phyloP scores from a whole-genome alignment of 1,140 invertebrate genomes.

The Scaptomyza graminum region DNA sequence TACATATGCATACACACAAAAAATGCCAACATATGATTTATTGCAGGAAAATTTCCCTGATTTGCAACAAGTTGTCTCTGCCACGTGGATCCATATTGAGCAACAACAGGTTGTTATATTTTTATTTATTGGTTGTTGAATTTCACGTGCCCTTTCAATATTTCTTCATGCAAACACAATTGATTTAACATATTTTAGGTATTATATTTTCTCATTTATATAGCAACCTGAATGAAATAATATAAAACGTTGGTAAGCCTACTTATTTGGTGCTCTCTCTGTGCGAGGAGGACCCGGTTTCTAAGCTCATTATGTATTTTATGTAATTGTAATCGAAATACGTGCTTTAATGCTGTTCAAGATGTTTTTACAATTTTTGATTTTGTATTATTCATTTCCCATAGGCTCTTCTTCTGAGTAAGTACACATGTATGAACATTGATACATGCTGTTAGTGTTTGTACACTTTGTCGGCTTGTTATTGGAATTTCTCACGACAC shows the following conservation, averaged over 20 bases:
- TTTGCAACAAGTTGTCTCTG: not conserved
- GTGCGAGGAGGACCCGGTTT: not conserved
- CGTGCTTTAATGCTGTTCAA: slow-evolving; percentile 43
- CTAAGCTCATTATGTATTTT: slow-evolving; percentile 73
- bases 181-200: not conserved
- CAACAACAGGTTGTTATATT: not conserved
- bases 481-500: slow-evolving; percentile 3
- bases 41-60: no score
- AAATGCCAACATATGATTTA: no score
- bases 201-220: not conserved
- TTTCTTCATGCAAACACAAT: no score
- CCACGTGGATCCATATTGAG: no score
- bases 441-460: not conserved
- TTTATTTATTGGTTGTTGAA: not conserved
- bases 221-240: not conserved
- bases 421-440: no score
- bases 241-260: not conserved
- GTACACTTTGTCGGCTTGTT: not conserved
- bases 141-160: no score
- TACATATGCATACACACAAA: no score
- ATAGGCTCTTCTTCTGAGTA: not conserved
- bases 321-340: slow-evolving; percentile 72
- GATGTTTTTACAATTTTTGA: slow-evolving; percentile 12
- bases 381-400: not conserved
- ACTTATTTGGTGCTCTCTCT: not conserved